Evolutionary conservation across 2,888 invertebrate genomes (phyloP), one percentile per base, ranked within the genome.

Genomic region (Ophraella communa): DNA sequence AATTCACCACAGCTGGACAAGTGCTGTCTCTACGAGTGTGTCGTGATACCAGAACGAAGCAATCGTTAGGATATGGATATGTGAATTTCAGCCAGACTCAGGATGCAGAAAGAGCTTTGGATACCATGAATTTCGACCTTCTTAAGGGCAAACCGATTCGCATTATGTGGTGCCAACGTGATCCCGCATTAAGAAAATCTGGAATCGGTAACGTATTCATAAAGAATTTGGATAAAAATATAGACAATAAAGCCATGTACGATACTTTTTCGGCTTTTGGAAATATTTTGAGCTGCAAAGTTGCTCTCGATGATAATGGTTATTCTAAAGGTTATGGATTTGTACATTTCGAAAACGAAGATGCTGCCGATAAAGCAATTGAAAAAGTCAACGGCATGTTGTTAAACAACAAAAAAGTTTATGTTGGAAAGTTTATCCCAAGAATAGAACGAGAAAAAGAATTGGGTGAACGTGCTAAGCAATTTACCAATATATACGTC

Each of bases 141-240:
- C 88, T 99, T 76, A 96, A 96, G 83, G 96, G 96, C 74, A 91
- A 95, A 80, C 98, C 98, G 68, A 98, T 99, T 81, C 91, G 99
- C 81, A 99, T 99, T 79, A 99, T 99, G 99, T 99, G 99, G 99
- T 98, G 98, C 72, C 99, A 99, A 85, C 89, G 99, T 78, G 98
- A 99, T 85, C 98, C 98, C 27, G 96, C 97, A 23, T 87, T 98
- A 66, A 90, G 99, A 77, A 96, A 97, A 83, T 98, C 98, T 66
- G 99, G 99, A 63, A 95, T 98, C 71, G 98, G 98, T 64, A 99
- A 99, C 85, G 96, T 99, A 68, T 99, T 99, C 84, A 99, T 99
- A 78, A 99, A 99, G 85, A 99, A 99, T 83, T 85, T 99, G 83
- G 97, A 99, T 83, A 98, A 96, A 84, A 91, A 90, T 73, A 99